A percentile compares a stretch with the other conserved stretches of the same genome.
Evolutionary conservation across 2,113 vertebrate species (phyloP).

Genomic region (Aldabrachelys gigantea): DNA sequence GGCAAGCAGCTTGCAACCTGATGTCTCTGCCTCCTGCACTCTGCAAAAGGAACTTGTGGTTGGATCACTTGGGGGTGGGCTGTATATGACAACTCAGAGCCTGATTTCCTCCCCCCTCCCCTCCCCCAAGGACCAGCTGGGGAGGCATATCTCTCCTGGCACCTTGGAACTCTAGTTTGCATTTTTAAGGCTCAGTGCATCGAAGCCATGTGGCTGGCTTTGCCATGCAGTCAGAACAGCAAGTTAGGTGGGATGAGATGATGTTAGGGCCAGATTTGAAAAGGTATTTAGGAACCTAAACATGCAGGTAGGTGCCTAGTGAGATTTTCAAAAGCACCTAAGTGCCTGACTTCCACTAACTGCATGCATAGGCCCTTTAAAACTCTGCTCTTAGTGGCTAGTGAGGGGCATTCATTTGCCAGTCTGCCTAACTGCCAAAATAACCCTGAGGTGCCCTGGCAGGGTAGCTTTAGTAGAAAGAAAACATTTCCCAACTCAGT

Average conservation of each 20-base stretch:
- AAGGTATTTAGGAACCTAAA: background rate
- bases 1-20: background rate
- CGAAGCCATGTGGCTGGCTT: background rate
- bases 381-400: background rate
- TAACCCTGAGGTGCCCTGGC: background rate
- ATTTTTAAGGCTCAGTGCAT: background rate
- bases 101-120: background rate
- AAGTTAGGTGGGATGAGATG: background rate
- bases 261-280: background rate
- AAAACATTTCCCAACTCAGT: background rate
- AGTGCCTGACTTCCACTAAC: background rate
- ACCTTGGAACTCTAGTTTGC: background rate
- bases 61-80: background rate
- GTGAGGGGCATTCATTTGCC: background rate
- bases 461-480: background rate
- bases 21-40: background rate
- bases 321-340: background rate
- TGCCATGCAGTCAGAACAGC: background rate
- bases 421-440: background rate
- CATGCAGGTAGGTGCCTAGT: background rate
- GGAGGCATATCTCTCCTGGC: background rate
- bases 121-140: background rate
- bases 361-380: fast-evolving
- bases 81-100: background rate
- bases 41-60: background rate